Evolutionary conservation across 2,113 vertebrate species (phyloP).

Genomic region (Capreolus pygargus): DNA sequence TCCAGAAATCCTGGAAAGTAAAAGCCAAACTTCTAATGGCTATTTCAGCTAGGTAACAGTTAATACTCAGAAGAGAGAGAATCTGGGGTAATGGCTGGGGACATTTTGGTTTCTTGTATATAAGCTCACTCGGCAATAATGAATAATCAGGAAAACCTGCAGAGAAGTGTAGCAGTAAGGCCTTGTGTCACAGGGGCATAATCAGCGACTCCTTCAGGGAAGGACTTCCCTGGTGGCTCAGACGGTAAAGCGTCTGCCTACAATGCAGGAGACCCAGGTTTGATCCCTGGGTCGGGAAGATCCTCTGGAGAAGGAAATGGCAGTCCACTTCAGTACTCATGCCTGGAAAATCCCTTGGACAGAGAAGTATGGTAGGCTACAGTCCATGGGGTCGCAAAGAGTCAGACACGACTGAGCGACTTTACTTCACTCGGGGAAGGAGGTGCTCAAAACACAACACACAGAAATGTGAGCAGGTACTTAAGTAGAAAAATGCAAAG

Average conservation of each 20-base stretch:
- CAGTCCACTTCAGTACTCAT: too few relatives aligned
- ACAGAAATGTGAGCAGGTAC: background rate
- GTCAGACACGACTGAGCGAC: too few relatives aligned
- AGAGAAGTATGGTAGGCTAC: too few relatives aligned
- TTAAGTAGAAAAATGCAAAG: background rate
- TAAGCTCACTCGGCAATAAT: background rate
- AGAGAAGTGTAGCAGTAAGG: background rate
- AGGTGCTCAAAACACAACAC: background rate
- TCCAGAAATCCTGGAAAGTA: background rate
- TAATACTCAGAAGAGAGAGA: slow-evolving; percentile 34
- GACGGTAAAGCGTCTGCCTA: too few relatives aligned
- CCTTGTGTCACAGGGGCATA: background rate
- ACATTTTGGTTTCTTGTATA: background rate
- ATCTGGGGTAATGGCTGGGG: background rate
- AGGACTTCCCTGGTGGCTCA: background rate
- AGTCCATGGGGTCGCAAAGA: too few relatives aligned
- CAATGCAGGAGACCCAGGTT: too few relatives aligned
- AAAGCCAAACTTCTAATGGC: background rate
- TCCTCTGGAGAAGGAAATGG: too few relatives aligned
- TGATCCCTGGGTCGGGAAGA: too few relatives aligned
- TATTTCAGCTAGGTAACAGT: background rate
- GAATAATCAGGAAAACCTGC: background rate
- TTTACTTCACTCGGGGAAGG: background rate
- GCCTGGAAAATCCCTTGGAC: too few relatives aligned
- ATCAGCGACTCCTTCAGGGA: background rate